phyloP scores from a whole-genome alignment of 2,888 invertebrate genomes.

The Ephialtes manifestator region DNA sequence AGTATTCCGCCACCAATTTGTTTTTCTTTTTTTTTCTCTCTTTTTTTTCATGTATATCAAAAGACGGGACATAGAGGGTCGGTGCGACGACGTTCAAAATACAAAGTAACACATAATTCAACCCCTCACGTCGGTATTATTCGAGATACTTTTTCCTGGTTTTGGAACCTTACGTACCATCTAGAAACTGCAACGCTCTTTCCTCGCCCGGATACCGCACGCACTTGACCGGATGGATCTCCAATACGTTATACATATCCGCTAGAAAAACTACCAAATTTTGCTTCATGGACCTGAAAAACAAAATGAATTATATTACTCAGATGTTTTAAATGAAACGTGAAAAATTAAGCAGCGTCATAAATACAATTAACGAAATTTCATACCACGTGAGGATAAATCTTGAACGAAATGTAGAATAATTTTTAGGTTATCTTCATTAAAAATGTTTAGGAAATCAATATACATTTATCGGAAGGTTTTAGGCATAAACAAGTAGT shows the following conservation, averaged over 20 bases:
- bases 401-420: not conserved
- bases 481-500: no score
- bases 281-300: constrained; percentile 94
- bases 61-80: constrained; percentile 63
- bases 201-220: constrained; percentile 94
- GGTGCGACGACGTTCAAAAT: constrained; percentile 54
- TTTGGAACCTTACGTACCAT: constrained; percentile 83
- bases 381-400: not conserved
- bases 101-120: constrained; percentile 47
- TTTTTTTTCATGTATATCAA: constrained; percentile 9
- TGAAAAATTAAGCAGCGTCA: not conserved
- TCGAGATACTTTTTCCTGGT: constrained; percentile 27
- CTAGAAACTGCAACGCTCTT: constrained; percentile 85
- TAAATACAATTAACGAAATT: not conserved
- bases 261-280: constrained; percentile 97
- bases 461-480: no score
- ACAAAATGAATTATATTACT: not conserved
- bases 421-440: no score
- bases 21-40: not conserved
- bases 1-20: constrained; percentile 78
- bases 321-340: not conserved
- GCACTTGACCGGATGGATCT: constrained; percentile 96
- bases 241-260: constrained; percentile 97
- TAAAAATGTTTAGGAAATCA: no score
- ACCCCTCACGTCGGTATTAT: constrained; percentile 17